These are phyloP conservation scores for Remorina albescens DNA, from an alignment of 2,797 vertebrate genomes.

Conservation along the genomic window DNA sequence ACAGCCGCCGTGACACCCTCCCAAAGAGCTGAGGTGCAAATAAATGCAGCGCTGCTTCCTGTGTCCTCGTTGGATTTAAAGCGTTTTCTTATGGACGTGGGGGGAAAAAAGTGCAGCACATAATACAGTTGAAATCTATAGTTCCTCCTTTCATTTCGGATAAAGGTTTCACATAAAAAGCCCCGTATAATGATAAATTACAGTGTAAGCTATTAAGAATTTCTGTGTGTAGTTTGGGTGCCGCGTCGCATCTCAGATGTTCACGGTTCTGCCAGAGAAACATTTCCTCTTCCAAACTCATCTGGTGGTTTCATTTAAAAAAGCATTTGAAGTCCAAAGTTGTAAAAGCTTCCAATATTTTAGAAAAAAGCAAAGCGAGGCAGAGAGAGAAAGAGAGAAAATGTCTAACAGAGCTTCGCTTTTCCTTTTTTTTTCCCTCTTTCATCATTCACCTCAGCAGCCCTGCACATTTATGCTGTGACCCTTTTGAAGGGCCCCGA, in stretches of 20 bases:
- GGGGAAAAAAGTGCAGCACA: background rate
- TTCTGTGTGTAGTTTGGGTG: background rate
- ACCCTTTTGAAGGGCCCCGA: background rate
- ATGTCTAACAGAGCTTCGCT: background rate
- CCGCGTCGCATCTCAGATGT: background rate
- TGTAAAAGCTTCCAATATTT: background rate
- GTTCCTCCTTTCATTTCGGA: background rate
- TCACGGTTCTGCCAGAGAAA: background rate
- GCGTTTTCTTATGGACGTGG: background rate
- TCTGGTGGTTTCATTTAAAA: background rate
- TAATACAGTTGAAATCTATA: background rate
- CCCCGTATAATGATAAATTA: background rate
- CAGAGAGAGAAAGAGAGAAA: background rate
- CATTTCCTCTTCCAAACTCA: background rate
- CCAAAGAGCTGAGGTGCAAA: conserved; percentile 33
- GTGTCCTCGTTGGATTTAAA: conserved; percentile 1
- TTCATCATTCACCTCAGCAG: background rate
- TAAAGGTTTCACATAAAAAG: background rate
- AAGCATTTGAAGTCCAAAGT: background rate
- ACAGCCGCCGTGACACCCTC: conserved; percentile 3
- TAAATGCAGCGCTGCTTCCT: conserved; percentile 16
- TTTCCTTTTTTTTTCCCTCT: background rate
- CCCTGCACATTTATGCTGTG: background rate
- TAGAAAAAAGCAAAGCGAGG: background rate
- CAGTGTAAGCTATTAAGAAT: background rate